Evolutionary conservation across 2,888 invertebrate species (phyloP).

Genomic region (Polydrusus tereticollis): DNA sequence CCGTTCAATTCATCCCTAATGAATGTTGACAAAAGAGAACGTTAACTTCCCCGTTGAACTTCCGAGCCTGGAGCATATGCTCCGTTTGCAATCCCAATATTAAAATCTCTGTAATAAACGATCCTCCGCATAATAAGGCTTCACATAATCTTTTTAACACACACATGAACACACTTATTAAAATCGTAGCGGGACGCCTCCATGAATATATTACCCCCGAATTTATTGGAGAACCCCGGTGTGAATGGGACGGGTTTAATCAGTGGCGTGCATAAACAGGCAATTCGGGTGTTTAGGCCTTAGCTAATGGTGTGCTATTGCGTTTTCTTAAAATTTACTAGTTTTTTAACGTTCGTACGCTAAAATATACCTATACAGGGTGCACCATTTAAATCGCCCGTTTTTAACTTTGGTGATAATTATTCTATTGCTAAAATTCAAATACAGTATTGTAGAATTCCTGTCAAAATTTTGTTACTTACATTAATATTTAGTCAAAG

Average conservation of each 20-base stretch:
- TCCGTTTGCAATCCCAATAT: constrained; percentile 10
- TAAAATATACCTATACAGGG: no score
- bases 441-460: no score
- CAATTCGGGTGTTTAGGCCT: background rate
- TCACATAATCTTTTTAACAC: constrained; percentile 44
- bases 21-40: background rate
- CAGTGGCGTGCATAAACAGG: constrained; percentile 23
- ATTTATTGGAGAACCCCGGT: constrained; percentile 35
- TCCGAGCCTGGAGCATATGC: constrained; percentile 31
- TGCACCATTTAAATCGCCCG: no score
- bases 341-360: no score
- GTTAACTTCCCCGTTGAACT: no score
- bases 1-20: background rate
- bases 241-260: constrained; percentile 25
- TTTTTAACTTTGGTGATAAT: no score
- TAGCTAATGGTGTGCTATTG: no score
- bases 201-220: constrained; percentile 43
- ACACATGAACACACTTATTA: constrained; percentile 46
- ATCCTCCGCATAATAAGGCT: constrained; percentile 41
- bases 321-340: no score
- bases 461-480: no score
- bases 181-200: constrained; percentile 38
- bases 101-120: constrained; percentile 42
- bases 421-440: no score
- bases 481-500: no score